A percentile compares a stretch with the other conserved stretches of the same genome.
phyloP scores from a whole-genome alignment of 2,888 invertebrate species.

The Drosophila mimetica region DNA sequence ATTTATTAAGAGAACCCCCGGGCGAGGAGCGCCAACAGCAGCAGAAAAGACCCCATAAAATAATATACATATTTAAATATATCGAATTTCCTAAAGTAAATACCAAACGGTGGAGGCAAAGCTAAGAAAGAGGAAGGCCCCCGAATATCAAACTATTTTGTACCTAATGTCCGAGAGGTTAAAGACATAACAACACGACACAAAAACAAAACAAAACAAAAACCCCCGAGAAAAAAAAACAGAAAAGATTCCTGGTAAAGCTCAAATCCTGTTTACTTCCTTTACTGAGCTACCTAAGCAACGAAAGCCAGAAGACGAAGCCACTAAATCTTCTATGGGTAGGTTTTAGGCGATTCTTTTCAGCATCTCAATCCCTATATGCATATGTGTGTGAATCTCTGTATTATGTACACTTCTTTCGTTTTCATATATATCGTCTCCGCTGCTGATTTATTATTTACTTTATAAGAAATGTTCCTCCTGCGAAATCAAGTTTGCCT shows the following conservation, averaged over 20 bases:
- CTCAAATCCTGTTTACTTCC: slow-evolving; percentile 78
- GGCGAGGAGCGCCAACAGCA: slow-evolving; percentile 22
- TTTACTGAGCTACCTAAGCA: slow-evolving; percentile 74
- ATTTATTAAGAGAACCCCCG: slow-evolving; percentile 63
- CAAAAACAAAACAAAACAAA: slow-evolving; percentile 4
- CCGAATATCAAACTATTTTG: slow-evolving; percentile 46
- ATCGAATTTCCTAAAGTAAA: slow-evolving; percentile 67
- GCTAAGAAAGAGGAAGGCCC: slow-evolving; percentile 20
- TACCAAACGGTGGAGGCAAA: slow-evolving; percentile 43
- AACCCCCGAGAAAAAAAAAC: not conserved
- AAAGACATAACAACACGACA: slow-evolving; percentile 34
- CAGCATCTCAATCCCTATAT: slow-evolving; percentile 17
- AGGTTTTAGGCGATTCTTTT: slow-evolving; percentile 50
- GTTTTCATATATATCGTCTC: slow-evolving; percentile 70
- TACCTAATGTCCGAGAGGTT: slow-evolving; percentile 48
- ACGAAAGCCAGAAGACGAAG: slow-evolving; percentile 50
- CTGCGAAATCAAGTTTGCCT: slow-evolving; percentile 39
- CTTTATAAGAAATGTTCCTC: slow-evolving; percentile 65
- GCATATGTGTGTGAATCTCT: slow-evolving; percentile 24
- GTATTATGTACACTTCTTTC: slow-evolving; percentile 48
- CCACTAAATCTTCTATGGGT: slow-evolving; percentile 74
- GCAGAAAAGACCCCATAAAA: slow-evolving; percentile 32
- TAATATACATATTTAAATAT: slow-evolving; percentile 65
- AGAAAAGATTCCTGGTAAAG: slow-evolving; percentile 68
- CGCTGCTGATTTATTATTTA: slow-evolving; percentile 73